Evolutionary conservation across 1,140 invertebrate species (phyloP).

Genomic region (Microplitis demolitor): DNA sequence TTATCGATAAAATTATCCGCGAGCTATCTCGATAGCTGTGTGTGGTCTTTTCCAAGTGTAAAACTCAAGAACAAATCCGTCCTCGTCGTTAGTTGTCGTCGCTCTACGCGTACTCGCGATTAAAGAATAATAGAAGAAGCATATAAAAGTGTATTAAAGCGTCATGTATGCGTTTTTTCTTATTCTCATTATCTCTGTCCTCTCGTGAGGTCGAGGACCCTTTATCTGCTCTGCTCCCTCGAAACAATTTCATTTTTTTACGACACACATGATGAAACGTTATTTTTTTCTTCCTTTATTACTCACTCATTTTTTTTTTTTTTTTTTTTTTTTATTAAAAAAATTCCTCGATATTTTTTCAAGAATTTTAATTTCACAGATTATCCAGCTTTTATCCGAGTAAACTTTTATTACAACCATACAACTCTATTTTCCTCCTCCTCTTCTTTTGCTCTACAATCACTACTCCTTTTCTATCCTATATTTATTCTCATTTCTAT

Average conservation of each 20-base stretch:
- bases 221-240: constrained; percentile 31
- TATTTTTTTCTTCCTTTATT: neutral
- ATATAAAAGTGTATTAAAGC: neutral
- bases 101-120: no score
- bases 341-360: neutral
- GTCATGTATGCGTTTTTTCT: neutral
- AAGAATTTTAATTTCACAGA: neutral
- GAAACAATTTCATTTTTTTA: neutral
- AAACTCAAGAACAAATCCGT: neutral
- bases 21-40: constrained; percentile 37
- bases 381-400: neutral
- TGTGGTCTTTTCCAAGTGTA: neutral
- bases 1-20: constrained; percentile 49
- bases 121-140: no score
- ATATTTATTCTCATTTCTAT: neutral
- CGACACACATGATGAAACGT: constrained; percentile 6
- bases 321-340: neutral
- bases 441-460: neutral
- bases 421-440: neutral
- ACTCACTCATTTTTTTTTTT: neutral
- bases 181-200: constrained; percentile 1
- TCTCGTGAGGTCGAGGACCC: constrained; percentile 39
- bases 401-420: neutral
- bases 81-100: no score
- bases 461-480: neutral